Percentiles rank a stretch among this genome's conserved stretches.
Conservation (phyloP, 2,113 vertebrate genomes). For the Amphilophus citrinellus region DNA sequence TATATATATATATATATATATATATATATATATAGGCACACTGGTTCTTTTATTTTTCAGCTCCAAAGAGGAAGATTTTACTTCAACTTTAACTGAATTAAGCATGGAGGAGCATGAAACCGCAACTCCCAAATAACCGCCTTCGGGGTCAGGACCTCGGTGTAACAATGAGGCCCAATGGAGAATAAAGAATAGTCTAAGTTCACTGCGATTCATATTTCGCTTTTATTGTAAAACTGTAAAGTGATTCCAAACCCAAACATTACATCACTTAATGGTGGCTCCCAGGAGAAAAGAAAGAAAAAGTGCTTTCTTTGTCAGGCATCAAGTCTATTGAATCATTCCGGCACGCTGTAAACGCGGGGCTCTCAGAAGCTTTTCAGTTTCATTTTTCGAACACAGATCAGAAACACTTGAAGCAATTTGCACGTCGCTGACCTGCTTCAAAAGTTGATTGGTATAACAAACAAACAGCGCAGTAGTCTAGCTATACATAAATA, state of each 20-base stretch:
- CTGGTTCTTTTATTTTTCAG: neutral
- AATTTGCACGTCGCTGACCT: neutral
- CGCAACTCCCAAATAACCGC: conserved; percentile 6
- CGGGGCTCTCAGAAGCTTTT: neutral
- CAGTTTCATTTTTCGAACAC: neutral
- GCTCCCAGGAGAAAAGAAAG: neutral
- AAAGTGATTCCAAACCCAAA: conserved; percentile 18
- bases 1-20: no score
- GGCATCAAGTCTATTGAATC: neutral
- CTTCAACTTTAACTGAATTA: conserved; percentile 24
- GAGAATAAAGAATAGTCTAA: neutral
- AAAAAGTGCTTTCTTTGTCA: neutral
- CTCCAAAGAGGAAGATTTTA: neutral
- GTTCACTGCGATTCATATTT: conserved; percentile 14
- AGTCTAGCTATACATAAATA: neutral
- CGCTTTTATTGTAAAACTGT: conserved; percentile 1
- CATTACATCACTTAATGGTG: neutral
- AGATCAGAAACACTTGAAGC: neutral
- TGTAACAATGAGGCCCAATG: conserved; percentile 15
- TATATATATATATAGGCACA: no score
- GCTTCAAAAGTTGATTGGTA: conserved; percentile 17
- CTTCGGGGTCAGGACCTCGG: conserved; percentile 42
- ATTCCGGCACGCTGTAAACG: neutral
- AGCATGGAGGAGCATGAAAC: conserved; percentile 30
- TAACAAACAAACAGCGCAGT: conserved; percentile 23